Percentiles rank a stretch among this genome's conserved stretches.
phyloP scores from a whole-genome alignment of 2,888 invertebrate species.

The Strigamia maritima region DNA sequence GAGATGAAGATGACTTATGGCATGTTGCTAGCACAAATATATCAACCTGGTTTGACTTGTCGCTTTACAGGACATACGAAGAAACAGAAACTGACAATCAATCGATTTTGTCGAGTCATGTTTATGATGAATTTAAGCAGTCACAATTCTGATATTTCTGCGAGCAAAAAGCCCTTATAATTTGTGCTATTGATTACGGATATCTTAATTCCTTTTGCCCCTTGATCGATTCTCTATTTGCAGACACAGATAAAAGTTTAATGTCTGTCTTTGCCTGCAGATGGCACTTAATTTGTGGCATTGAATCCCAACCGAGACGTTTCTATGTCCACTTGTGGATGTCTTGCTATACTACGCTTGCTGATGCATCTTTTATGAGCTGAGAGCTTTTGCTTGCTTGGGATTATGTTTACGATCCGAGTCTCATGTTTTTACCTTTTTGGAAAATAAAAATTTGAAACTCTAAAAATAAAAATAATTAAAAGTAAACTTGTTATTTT shows the following conservation, averaged over 20 bases:
- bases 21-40: too few relatives aligned
- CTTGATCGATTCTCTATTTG: neutral
- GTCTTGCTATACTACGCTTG: neutral
- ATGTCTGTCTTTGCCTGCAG: neutral
- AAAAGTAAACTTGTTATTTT: too few relatives aligned
- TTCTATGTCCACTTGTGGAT: conserved; percentile 24
- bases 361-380: conserved; percentile 9
- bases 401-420: conserved; percentile 9
- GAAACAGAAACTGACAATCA: too few relatives aligned
- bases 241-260: neutral
- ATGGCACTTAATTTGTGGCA: conserved; percentile 8
- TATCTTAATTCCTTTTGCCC: neutral
- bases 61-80: too few relatives aligned
- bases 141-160: too few relatives aligned
- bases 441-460: neutral
- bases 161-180: too few relatives aligned
- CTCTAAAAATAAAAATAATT: neutral
- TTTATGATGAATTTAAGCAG: too few relatives aligned
- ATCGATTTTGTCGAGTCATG: too few relatives aligned
- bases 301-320: neutral
- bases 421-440: neutral
- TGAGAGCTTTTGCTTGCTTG: neutral
- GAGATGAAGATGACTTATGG: too few relatives aligned
- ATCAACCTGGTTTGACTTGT: too few relatives aligned
- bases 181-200: neutral